These are phyloP conservation scores for Philaethria dido DNA, from an alignment of 2,888 invertebrate species.

Conservation along the genomic window DNA sequence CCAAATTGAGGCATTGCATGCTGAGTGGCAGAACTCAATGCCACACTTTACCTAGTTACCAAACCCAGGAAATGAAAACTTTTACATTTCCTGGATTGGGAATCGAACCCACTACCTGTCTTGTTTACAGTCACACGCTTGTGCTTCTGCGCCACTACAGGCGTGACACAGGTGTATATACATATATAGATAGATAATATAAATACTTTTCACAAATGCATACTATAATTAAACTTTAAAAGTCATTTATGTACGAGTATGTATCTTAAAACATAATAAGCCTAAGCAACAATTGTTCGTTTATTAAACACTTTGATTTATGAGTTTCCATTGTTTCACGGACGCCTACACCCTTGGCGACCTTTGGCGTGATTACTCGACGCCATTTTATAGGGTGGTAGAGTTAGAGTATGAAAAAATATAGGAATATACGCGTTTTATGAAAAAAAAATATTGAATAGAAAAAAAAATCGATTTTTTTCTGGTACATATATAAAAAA, in stretches of 20 bases:
- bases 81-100: too few relatives aligned
- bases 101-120: too few relatives aligned
- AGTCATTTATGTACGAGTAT: not conserved
- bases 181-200: too few relatives aligned
- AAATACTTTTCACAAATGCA: not conserved
- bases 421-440: not conserved
- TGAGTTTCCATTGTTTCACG: slow-evolving; percentile 24
- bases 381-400: not conserved
- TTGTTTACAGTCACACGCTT: too few relatives aligned
- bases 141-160: too few relatives aligned
- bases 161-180: too few relatives aligned
- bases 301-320: slow-evolving; percentile 31
- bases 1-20: too few relatives aligned
- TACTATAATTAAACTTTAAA: not conserved
- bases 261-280: not conserved
- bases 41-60: too few relatives aligned
- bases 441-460: not conserved
- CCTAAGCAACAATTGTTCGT: slow-evolving; percentile 12
- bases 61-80: too few relatives aligned
- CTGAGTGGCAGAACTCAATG: too few relatives aligned
- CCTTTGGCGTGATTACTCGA: slow-evolving; percentile 9
- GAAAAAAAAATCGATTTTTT: too few relatives aligned
- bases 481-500: too few relatives aligned
- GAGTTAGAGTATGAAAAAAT: not conserved
- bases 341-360: slow-evolving; percentile 24